These are phyloP conservation scores for Doryteuthis pealeii DNA, from an alignment of 1,140 invertebrate genomes.

Conservation along the genomic window DNA sequence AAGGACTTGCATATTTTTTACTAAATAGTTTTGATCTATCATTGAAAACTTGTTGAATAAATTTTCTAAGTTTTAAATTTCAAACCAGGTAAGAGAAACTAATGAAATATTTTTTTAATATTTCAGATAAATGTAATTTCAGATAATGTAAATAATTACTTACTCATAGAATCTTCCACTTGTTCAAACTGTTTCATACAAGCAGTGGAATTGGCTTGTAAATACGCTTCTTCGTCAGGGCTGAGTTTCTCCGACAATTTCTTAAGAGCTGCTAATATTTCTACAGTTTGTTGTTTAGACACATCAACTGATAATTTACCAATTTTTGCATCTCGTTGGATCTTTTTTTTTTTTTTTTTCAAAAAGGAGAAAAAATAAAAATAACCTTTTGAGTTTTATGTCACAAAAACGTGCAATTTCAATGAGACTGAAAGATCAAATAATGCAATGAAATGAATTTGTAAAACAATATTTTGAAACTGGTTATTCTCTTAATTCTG, in stretches of 20 bases:
- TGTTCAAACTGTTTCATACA: constrained; percentile 65
- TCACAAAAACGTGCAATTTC: not conserved
- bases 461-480: too few relatives aligned
- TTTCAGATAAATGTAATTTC: not conserved
- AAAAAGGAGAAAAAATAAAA: constrained; percentile 25
- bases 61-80: not conserved
- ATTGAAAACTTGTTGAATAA: too few relatives aligned
- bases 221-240: constrained; percentile 65
- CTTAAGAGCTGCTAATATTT: constrained; percentile 71
- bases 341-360: constrained; percentile 48
- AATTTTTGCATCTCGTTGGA: constrained; percentile 62
- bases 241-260: constrained; percentile 71
- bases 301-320: constrained; percentile 57
- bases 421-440: not conserved
- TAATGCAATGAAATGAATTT: not conserved
- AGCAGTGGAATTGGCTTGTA: constrained; percentile 64
- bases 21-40: too few relatives aligned
- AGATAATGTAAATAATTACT: constrained; percentile 21
- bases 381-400: too few relatives aligned
- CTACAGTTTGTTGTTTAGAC: constrained; percentile 63
- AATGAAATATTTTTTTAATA: too few relatives aligned
- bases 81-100: not conserved
- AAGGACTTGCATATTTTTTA: too few relatives aligned
- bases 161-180: constrained; percentile 62
- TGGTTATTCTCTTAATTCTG: too few relatives aligned